Base-by-base conservation (phyloP, 1,140 invertebrate species). In the Helicoverpa armigera region DNA sequence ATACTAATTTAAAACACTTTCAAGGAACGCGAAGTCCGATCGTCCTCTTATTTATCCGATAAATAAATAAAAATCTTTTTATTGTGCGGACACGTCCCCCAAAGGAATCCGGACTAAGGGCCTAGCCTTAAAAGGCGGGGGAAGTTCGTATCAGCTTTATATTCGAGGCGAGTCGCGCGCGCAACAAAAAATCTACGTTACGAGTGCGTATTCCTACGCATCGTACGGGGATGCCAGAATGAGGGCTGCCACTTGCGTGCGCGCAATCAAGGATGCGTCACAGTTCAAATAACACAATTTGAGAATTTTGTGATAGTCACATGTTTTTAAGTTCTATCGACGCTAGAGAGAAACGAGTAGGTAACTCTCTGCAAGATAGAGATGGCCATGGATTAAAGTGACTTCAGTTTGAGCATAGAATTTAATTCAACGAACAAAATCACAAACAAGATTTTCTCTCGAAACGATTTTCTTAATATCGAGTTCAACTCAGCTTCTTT, bases 61-160 rank as follows among this genome's bases (percentile, higher is more conserved):
- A 85, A 86, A 87, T 87, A 85, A 87, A 85, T 87, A 87, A 83
- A 84, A 86, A 90, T 88, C 84, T 88, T 91, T 87, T 87, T 92
- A 88, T 87, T 88, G 85, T 86, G 83, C 73, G 87, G 83, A 90
- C 90, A 92, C 91, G 91, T 89, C 85, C 88, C 86, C 74, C 78
- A 60, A 82, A 79, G 91, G 92, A 91, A 93, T 93, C 92, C 87
- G 85, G 90, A 88, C 86, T 91, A 89, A 90, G 90, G 89, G 89
- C 85, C 87, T 85, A 53, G 43, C 92, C 92, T 73, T 92, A 92
- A 88, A 94, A 70, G 92, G 92, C 80, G 65, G 82, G 89, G 92
- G 91, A 90, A 89, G 87, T 85, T 83, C 86, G 84, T 86, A 63
- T 85, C 73, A 72, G 80, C 60, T 87, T 84, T 77, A 72, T 83